Base-by-base conservation (phyloP, 2,888 invertebrate species). In the Oxycera nigricornis region DNA sequence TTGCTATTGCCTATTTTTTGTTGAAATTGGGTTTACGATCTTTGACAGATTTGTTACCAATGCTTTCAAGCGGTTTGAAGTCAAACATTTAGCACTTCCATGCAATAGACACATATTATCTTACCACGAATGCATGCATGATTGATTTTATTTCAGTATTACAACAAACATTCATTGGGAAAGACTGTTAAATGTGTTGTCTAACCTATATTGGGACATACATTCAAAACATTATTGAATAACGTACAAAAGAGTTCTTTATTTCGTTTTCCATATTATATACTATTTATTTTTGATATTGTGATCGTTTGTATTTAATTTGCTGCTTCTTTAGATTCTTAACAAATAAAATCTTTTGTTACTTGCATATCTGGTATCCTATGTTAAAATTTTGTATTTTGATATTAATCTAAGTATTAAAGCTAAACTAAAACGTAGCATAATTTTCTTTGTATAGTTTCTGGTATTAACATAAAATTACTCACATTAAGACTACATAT, bases 341-440 rank as follows among this genome's bases (percentile, higher is more conserved):
- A 39, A 20, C 55, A 55, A 55, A 55, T 55, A 20, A 55, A 24
- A 55, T 17, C 20, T 22, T n/a, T 55, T 35, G 62, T 35, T 62
- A 26, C 2, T 35, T 62, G 9, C 20, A 6, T 35, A 9, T 62
- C 26, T n/a, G 14, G 7, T 24, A 31, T 20, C 20, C 62, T 39
- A 35, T 35, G 14, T 35, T 39, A 26, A 35, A 35, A 62, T 2
- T 39, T 20, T 62, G 62, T 39, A 35, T 17, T 17, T 30, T 20
- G 62, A 35, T 26, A 31, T 22, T 22, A 4, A 9, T 65, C 39
- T 39, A 65, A 11, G 31, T 30, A n/a, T 70, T 31, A 55, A 50
- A 55, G 70, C 70, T 70, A 70, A 55, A 55, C 70, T 70, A 70
- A 70, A 70, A 70, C 55, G 55, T 31, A 70, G 70, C 55, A 55